Percentiles rank a stretch among this genome's conserved stretches.
These are phyloP conservation scores for Aplochiton taeniatus DNA, from an alignment of 2,797 vertebrate genomes.

Conservation along the genomic window DNA sequence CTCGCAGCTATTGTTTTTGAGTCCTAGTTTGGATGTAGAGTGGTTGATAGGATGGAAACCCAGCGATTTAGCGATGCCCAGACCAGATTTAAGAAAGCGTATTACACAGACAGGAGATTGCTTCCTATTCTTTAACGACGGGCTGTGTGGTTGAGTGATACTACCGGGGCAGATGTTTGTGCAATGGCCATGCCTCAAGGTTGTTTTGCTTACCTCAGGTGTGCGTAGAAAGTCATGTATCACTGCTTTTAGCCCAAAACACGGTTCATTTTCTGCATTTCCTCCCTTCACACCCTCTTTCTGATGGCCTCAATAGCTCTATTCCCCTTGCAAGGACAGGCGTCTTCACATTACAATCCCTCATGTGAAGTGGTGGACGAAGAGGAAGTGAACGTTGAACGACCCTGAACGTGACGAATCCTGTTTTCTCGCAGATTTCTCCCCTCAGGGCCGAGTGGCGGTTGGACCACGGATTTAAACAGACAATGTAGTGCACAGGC, in stretches of 20 bases:
- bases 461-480: constrained; percentile 32
- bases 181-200: constrained; percentile 10
- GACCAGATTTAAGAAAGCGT: constrained; percentile 18
- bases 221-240: constrained; percentile 33
- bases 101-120: not conserved
- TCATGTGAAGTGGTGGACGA: constrained; percentile 46
- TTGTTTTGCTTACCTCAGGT: constrained; percentile 19
- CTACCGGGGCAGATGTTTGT: not conserved
- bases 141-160: not conserved
- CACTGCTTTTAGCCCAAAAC: not conserved
- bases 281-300: constrained; percentile 17
- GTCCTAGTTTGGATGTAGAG: too few species aligned
- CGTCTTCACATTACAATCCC: constrained; percentile 40
- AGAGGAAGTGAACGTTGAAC: constrained; percentile 54
- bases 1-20: not conserved
- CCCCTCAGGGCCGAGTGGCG: constrained; percentile 54
- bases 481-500: too few species aligned
- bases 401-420: constrained; percentile 69
- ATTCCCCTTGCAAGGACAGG: constrained; percentile 60
- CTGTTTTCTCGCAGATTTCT: constrained; percentile 51
- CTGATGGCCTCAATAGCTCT: constrained; percentile 42
- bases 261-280: not conserved
- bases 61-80: not conserved
- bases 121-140: not conserved
- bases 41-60: not conserved